phyloP scores from a whole-genome alignment of 2,797 vertebrate genomes.

The Cuculus canorus region DNA sequence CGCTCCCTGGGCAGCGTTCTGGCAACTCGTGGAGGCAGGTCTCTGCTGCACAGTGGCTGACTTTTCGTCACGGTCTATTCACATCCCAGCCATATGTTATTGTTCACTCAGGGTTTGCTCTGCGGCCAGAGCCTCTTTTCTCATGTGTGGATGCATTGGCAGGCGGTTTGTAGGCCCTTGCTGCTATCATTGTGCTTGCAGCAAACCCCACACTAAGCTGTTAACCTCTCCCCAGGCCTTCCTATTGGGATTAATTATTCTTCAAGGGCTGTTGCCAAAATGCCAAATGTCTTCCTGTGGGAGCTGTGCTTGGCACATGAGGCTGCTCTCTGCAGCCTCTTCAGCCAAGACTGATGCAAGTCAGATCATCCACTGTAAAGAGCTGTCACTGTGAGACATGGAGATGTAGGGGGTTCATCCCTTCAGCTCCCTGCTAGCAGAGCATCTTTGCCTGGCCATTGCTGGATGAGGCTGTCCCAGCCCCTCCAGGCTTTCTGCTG shows the following conservation, averaged over 20 bases:
- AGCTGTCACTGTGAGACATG: neutral
- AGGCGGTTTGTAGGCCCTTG: neutral
- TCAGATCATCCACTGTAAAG: neutral
- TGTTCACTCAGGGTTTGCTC: neutral
- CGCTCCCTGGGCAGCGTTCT: neutral
- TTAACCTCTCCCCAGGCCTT: constrained; percentile 48
- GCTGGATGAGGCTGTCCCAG: neutral
- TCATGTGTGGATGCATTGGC: neutral
- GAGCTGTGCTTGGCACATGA: neutral
- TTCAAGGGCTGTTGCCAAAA: constrained; percentile 18
- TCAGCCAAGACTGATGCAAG: neutral
- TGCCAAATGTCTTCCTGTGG: constrained; percentile 20
- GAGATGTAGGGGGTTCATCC: neutral
- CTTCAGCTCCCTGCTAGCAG: neutral
- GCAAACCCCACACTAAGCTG: neutral
- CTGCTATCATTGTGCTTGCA: neutral
- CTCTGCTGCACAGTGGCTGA: neutral
- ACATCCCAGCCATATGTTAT: neutral
- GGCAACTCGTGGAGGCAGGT: neutral
- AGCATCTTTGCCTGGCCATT: neutral
- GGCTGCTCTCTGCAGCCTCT: neutral
- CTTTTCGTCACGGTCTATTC: neutral
- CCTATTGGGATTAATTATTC: constrained; percentile 56
- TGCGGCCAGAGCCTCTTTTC: neutral
- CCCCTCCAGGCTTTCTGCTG: neutral